These are phyloP conservation scores for Cantharis nigra DNA, from an alignment of 2,888 invertebrate species.

Conservation along the genomic window DNA sequence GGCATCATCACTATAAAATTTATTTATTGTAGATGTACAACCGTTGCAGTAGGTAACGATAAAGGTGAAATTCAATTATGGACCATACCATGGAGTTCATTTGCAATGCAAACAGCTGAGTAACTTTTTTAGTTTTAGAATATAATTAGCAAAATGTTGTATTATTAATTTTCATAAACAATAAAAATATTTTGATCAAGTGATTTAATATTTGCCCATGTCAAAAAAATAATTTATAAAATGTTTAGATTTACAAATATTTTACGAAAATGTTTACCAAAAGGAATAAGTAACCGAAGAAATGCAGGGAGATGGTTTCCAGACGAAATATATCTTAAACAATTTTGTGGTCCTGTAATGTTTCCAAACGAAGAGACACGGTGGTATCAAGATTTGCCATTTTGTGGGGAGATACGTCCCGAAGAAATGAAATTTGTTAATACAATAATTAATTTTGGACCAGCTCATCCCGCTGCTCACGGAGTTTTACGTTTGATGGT, in stretches of 20 bases:
- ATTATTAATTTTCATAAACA: neutral
- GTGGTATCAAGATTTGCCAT: slow-evolving; percentile 36
- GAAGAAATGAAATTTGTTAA: slow-evolving; percentile 31
- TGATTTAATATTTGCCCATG: neutral
- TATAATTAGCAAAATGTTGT: neutral
- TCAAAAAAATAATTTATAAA: neutral
- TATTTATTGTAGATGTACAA: slow-evolving; percentile 42
- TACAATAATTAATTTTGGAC: slow-evolving; percentile 78
- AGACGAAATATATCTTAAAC: slow-evolving; percentile 63
- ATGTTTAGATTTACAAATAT: neutral
- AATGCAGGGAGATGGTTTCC: slow-evolving; percentile 64
- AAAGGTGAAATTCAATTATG: slow-evolving; percentile 51
- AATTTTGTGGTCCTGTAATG: slow-evolving; percentile 63
- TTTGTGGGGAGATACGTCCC: neutral
- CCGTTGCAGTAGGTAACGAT: slow-evolving; percentile 46
- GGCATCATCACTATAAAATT: neutral
- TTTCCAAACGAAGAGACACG: slow-evolving; percentile 57
- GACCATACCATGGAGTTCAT: slow-evolving; percentile 49
- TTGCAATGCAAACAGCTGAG: slow-evolving; percentile 11
- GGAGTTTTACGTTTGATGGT: slow-evolving; percentile 82
- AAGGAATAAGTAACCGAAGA: neutral
- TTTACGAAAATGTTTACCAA: neutral
- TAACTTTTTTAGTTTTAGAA: neutral
- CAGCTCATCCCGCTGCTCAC: slow-evolving; percentile 90
- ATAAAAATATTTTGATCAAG: neutral